Evolutionary conservation across 2,113 vertebrate species (phyloP).

Genomic region (Tychaedon coryphoeus): DNA sequence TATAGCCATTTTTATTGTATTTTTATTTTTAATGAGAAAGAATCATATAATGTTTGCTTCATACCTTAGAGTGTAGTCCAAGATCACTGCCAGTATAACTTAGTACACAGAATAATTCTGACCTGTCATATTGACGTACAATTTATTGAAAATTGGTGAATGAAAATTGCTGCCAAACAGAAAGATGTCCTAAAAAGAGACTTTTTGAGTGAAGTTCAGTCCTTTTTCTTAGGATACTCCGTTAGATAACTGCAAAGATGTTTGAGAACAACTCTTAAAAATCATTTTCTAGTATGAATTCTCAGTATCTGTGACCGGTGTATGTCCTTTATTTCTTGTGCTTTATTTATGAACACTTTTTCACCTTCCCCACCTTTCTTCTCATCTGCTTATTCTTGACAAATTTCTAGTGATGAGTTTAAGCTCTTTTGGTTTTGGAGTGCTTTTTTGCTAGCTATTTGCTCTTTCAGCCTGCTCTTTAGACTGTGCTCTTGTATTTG

Average conservation of each 20-base stretch:
- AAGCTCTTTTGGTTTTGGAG: fast-evolving
- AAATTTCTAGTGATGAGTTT: not conserved
- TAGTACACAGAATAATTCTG: not conserved
- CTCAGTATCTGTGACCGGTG: not conserved
- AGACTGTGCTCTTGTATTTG: not conserved
- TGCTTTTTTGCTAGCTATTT: not conserved
- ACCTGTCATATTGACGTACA: not conserved
- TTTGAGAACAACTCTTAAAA: not conserved
- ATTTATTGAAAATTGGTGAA: not conserved
- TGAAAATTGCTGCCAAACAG: not conserved
- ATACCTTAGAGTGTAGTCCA: not conserved
- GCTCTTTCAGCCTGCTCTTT: not conserved
- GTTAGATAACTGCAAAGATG: not conserved
- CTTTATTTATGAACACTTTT: not conserved
- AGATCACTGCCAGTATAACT: not conserved
- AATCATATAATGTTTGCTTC: not conserved
- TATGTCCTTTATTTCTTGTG: not conserved
- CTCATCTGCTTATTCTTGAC: not conserved
- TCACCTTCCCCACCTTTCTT: not conserved
- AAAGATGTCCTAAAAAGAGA: not conserved
- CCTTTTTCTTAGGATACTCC: not conserved
- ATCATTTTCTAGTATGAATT: not conserved
- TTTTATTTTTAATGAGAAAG: not conserved
- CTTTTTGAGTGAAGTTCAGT: not conserved
- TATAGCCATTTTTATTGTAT: not conserved